Conservation (phyloP, 2,888 invertebrate genomes). For the Plebejus argus region DNA sequence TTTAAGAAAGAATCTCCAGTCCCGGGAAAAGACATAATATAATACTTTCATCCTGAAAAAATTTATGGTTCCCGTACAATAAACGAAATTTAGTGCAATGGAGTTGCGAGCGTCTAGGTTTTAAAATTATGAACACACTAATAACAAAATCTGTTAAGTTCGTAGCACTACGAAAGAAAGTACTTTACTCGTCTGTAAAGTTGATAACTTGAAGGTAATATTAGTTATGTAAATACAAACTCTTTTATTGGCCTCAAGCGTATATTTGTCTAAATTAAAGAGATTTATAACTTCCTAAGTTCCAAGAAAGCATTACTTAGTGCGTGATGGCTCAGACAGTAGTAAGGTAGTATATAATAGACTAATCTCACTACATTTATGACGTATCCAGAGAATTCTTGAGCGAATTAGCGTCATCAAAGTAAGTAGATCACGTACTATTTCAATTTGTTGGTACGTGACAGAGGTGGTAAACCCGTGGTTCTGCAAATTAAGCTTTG, state of each 20-base stretch:
- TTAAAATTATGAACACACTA: too few species aligned
- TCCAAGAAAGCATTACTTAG: not conserved
- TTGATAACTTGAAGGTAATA: not conserved
- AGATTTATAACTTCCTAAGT: not conserved
- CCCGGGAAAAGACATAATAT: too few species aligned
- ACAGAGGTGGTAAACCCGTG: conserved; percentile 29
- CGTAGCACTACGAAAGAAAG: not conserved
- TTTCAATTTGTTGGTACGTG: conserved; percentile 35
- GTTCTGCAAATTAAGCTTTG: conserved; percentile 25
- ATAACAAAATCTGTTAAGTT: not conserved
- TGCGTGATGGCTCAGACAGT: not conserved
- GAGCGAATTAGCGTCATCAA: conserved; percentile 31
- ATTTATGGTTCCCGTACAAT: too few species aligned
- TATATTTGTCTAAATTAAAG: not conserved
- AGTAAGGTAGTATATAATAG: not conserved
- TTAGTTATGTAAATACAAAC: not conserved
- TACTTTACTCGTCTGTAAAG: not conserved
- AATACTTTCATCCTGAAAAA: too few species aligned
- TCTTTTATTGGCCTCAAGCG: not conserved
- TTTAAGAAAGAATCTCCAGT: not conserved
- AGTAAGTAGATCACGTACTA: conserved; percentile 34
- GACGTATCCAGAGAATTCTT: conserved; percentile 27
- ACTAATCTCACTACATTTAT: conserved; percentile 3
- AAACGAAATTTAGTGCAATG: too few species aligned
- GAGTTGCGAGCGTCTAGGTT: too few species aligned